These are phyloP conservation scores for Cathartes aura DNA, from an alignment of 2,113 vertebrate genomes.

Conservation along the genomic window DNA sequence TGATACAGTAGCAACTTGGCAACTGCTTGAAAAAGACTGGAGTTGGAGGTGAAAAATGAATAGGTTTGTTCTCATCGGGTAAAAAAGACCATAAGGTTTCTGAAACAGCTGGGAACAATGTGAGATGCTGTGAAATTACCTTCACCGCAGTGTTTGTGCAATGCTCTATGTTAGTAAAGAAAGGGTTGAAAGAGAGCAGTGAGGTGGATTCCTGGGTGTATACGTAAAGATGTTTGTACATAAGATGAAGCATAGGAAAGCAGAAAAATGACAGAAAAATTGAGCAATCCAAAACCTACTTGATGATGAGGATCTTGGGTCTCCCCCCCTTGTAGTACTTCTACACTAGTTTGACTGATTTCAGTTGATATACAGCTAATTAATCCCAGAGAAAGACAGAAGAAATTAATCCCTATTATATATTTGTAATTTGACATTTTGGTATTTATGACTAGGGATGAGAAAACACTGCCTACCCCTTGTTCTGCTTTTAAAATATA, in stretches of 20 bases:
- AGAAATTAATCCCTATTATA: not conserved
- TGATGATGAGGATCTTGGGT: not conserved
- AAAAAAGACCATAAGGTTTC: not conserved
- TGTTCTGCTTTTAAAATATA: not conserved
- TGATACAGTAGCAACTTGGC: not conserved
- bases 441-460: not conserved
- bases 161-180: not conserved
- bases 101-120: not conserved
- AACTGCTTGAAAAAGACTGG: not conserved
- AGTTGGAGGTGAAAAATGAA: not conserved
- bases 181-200: not conserved
- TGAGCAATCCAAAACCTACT: not conserved
- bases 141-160: not conserved
- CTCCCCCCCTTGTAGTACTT: not conserved
- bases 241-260: not conserved
- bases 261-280: not conserved
- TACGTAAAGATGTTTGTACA: not conserved
- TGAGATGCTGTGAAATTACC: slow-evolving; percentile 19
- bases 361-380: not conserved
- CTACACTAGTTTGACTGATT: not conserved
- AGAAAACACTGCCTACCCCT: not conserved
- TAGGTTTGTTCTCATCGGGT: not conserved
- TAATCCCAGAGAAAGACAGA: not conserved
- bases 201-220: not conserved
- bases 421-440: not conserved